Percentiles rank a stretch among this genome's conserved stretches.
These are phyloP conservation scores for Heliconius erato DNA, from an alignment of 2,888 invertebrate genomes.

Conservation along the genomic window DNA sequence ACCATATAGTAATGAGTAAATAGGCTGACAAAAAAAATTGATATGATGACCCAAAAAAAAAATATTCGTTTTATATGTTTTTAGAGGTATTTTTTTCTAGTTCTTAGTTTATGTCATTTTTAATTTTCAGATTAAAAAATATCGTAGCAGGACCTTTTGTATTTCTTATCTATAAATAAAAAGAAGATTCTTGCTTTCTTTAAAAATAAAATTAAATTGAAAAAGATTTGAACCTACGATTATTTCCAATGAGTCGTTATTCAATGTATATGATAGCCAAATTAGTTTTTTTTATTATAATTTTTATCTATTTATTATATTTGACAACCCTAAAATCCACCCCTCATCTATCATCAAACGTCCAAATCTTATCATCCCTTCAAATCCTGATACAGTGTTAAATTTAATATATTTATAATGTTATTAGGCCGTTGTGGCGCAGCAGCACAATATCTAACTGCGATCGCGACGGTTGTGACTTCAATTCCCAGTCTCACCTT, in stretches of 20 bases:
- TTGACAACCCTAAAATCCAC: slow-evolving; percentile 55
- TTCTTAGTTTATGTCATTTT: no score
- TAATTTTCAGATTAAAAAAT: no score
- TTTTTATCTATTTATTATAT: background rate
- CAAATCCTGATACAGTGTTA: slow-evolving; percentile 49
- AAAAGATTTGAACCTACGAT: background rate
- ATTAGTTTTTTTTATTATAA: background rate
- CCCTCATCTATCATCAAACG: slow-evolving; percentile 49
- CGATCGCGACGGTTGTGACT: background rate
- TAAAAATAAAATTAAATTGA: no score
- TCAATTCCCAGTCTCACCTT: background rate
- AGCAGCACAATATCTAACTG: background rate
- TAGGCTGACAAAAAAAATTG: no score
- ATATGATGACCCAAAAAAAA: no score
- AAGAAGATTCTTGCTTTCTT: background rate
- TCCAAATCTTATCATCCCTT: slow-evolving; percentile 59
- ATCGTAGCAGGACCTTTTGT: no score
- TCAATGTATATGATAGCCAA: background rate
- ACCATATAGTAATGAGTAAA: no score
- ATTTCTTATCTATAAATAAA: no score
- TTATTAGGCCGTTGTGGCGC: slow-evolving; percentile 1
- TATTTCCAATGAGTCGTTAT: background rate
- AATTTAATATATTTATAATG: slow-evolving; percentile 39
- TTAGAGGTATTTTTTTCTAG: no score
- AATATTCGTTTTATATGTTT: no score